Conservation (phyloP, 2,888 invertebrate species). For the Cheilosia grossa region DNA sequence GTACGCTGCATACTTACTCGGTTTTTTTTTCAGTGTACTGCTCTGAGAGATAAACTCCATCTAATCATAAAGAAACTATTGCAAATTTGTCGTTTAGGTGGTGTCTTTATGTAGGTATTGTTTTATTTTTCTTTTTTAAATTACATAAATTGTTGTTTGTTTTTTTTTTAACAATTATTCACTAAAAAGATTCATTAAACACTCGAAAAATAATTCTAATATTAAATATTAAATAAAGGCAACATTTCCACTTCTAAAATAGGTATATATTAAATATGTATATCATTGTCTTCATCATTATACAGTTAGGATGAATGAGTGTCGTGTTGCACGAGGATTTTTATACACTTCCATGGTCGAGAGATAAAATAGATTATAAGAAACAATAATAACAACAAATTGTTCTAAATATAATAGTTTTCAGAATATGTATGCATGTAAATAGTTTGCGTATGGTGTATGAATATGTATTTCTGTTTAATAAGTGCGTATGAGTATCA, state of each 20-base stretch:
- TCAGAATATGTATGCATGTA: slow-evolving; percentile 3
- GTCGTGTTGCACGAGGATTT: slow-evolving; percentile 6
- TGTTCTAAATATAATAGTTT: slow-evolving; percentile 10
- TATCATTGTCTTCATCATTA: slow-evolving; percentile 35
- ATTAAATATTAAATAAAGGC: slow-evolving; percentile 64
- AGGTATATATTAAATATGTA: slow-evolving; percentile 5
- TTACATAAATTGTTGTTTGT: background rate
- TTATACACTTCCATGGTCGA: background rate
- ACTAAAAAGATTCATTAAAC: slow-evolving; percentile 62
- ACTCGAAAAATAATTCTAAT: slow-evolving; percentile 69
- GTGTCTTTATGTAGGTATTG: background rate
- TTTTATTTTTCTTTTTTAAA: background rate
- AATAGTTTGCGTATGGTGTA: slow-evolving; percentile 19
- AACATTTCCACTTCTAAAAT: slow-evolving; percentile 55
- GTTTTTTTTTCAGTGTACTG: too few species aligned
- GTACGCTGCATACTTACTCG: too few species aligned
- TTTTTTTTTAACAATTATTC: slow-evolving; percentile 31
- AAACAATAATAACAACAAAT: slow-evolving; percentile 30
- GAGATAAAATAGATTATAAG: slow-evolving; percentile 3
- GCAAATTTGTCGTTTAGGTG: background rate
- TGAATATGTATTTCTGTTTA: slow-evolving; percentile 16
- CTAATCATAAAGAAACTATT: background rate
- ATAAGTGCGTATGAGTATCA: slow-evolving; percentile 35
- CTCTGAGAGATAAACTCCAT: too few species aligned
- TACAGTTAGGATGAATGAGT: slow-evolving; percentile 7